phyloP scores from a whole-genome alignment of 2,888 invertebrate genomes.

The Mesopsocus fuscifrons region DNA sequence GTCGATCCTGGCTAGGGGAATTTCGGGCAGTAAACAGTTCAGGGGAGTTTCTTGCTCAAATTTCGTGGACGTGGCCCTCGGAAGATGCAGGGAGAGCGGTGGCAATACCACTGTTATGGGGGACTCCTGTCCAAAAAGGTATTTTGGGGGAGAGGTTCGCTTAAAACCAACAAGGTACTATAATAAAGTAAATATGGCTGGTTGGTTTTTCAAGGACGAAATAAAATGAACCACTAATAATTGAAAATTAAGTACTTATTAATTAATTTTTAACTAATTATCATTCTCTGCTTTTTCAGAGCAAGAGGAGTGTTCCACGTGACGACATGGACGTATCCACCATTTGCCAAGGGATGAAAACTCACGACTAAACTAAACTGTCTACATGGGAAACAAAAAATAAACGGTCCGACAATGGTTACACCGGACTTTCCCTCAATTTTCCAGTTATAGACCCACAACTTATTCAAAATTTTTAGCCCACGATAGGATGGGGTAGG shows the following conservation, averaged over 20 bases:
- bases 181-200: too few relatives aligned
- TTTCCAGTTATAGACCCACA: too few relatives aligned
- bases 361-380: too few relatives aligned
- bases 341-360: constrained; percentile 11
- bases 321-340: constrained; percentile 6
- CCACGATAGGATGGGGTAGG: constrained; percentile 16
- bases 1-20: constrained; percentile 15
- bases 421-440: too few relatives aligned
- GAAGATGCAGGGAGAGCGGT: constrained; percentile 11
- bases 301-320: constrained; percentile 11
- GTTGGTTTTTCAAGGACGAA: too few relatives aligned
- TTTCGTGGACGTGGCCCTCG: constrained; percentile 13
- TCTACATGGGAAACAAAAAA: too few relatives aligned
- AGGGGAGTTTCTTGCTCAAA: constrained; percentile 13
- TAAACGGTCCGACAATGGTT: too few relatives aligned
- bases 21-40: constrained; percentile 6
- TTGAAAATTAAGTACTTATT: too few relatives aligned
- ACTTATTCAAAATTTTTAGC: constrained; percentile 13
- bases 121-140: background rate
- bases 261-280: background rate
- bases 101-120: constrained; percentile 2
- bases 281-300: constrained; percentile 5
- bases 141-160: too few relatives aligned
- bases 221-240: too few relatives aligned
- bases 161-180: too few relatives aligned